phyloP scores from a whole-genome alignment of 2,113 vertebrate genomes.

The Coryphaenoides rupestris region DNA sequence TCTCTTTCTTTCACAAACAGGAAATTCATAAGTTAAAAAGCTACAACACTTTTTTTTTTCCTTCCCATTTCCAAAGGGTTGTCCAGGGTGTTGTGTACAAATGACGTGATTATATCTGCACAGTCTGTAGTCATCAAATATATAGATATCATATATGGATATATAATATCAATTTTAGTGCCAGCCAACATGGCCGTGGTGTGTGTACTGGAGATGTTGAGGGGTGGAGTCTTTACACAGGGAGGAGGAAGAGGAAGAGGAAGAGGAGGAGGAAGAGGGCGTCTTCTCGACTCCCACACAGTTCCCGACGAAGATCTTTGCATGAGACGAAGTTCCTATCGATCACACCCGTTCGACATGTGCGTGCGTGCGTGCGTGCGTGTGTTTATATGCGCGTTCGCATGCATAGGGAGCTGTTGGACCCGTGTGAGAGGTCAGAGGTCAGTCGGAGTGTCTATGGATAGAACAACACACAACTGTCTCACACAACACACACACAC shows the following conservation, averaged over 20 bases:
- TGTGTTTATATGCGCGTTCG: slow-evolving; percentile 1
- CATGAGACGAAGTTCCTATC: slow-evolving; percentile 20
- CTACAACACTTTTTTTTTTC: slow-evolving; percentile 65
- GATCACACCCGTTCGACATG: slow-evolving; percentile 21
- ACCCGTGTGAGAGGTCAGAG: slow-evolving; percentile 35
- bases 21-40: slow-evolving; percentile 67
- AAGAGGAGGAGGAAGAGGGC: slow-evolving; percentile 69
- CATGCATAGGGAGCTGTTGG: slow-evolving; percentile 37
- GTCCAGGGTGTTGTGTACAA: slow-evolving; percentile 55
- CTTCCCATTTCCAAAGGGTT: slow-evolving; percentile 39
- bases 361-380: slow-evolving; percentile 11
- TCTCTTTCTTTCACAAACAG: slow-evolving; percentile 53
- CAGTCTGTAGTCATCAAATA: slow-evolving; percentile 70
- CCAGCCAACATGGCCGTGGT: slow-evolving; percentile 71
- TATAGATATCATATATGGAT: slow-evolving; percentile 57
- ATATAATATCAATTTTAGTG: slow-evolving; percentile 64
- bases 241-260: slow-evolving; percentile 68
- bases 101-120: slow-evolving; percentile 78
- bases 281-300: slow-evolving; percentile 30
- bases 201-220: slow-evolving; percentile 71
- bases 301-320: slow-evolving; percentile 12
- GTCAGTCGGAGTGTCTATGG: slow-evolving; percentile 60
- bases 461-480: too few relatives aligned
- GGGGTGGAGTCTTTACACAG: slow-evolving; percentile 77
- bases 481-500: too few relatives aligned